Evolutionary conservation across 2,888 invertebrate genomes (phyloP).

Genomic region (Aleiodes alternator): DNA sequence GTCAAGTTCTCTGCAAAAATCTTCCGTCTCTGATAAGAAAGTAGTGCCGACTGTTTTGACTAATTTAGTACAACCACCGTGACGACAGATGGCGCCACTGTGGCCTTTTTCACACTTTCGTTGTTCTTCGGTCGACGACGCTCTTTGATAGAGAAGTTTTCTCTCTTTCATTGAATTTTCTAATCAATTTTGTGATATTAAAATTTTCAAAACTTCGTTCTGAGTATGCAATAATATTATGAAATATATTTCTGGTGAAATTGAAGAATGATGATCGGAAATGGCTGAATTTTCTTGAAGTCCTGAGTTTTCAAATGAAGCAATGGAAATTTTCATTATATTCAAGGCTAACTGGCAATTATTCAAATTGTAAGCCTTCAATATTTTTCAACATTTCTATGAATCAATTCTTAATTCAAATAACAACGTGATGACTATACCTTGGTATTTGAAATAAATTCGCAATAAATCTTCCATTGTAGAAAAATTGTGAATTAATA

Average conservation of each 20-base stretch:
- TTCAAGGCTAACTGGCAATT: too few species aligned
- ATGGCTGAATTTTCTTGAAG: too few species aligned
- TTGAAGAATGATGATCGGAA: too few species aligned
- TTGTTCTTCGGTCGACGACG: not conserved
- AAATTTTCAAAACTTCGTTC: not conserved
- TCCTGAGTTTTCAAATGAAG: too few species aligned
- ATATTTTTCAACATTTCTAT: too few species aligned
- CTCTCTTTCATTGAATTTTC: not conserved
- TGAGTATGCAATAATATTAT: not conserved
- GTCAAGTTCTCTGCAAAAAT: constrained; percentile 45
- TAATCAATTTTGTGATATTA: not conserved
- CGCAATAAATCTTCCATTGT: too few species aligned
- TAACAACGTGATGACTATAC: too few species aligned
- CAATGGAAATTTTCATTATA: constrained; percentile 49
- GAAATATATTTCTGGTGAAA: not conserved
- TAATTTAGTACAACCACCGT: not conserved
- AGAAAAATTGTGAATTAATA: too few species aligned
- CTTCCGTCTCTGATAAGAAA: constrained; percentile 54
- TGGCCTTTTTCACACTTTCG: constrained; percentile 48
- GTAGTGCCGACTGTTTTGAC: constrained; percentile 53
- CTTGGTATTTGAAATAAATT: too few species aligned
- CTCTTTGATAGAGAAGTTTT: not conserved
- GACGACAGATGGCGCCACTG: constrained; percentile 59
- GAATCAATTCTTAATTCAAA: too few species aligned
- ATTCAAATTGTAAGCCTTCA: too few species aligned